Conservation (phyloP, 1,140 invertebrate species). For the Hylaeus volcanicus region DNA sequence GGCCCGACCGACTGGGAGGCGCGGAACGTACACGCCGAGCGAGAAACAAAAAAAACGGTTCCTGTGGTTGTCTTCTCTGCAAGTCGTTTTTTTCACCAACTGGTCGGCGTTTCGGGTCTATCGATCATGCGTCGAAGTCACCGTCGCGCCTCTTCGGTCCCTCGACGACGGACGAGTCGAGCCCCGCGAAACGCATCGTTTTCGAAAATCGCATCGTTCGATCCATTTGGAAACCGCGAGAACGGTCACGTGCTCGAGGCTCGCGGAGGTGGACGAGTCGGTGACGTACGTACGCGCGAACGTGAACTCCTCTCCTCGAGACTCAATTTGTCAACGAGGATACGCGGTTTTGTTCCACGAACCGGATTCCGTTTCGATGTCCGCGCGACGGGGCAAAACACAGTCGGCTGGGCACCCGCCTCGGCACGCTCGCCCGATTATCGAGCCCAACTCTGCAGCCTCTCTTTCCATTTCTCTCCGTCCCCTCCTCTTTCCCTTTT, state of each 20-base stretch:
- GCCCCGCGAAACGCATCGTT: too few species aligned
- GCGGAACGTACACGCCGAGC: not conserved
- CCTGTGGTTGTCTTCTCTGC: slow-evolving; percentile 10
- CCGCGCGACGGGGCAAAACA: slow-evolving; percentile 69
- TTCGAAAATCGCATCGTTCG: not conserved
- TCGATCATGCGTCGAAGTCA: slow-evolving; percentile 37
- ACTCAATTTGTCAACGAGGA: slow-evolving; percentile 76
- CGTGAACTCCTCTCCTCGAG: slow-evolving; percentile 55
- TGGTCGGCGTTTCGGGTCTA: slow-evolving; percentile 22
- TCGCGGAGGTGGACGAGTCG: not conserved
- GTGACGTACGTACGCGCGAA: slow-evolving; percentile 58
- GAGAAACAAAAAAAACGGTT: slow-evolving; percentile 28
- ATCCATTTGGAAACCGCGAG: too few species aligned
- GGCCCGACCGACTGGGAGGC: slow-evolving; percentile 4
- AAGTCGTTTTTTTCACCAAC: not conserved
- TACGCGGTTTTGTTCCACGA: slow-evolving; percentile 72
- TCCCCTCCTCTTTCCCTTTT: not conserved
- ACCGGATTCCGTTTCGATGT: slow-evolving; percentile 75
- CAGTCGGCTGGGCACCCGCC: slow-evolving; percentile 51
- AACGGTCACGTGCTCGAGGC: not conserved
- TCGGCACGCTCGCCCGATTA: slow-evolving; percentile 69
- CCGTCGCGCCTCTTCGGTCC: not conserved
- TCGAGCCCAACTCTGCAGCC: slow-evolving; percentile 49
- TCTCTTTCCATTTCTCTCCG: not conserved
- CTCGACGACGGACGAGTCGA: not conserved